phyloP scores from a whole-genome alignment of 2,888 invertebrate genomes.

The Rhingia rostrata region DNA sequence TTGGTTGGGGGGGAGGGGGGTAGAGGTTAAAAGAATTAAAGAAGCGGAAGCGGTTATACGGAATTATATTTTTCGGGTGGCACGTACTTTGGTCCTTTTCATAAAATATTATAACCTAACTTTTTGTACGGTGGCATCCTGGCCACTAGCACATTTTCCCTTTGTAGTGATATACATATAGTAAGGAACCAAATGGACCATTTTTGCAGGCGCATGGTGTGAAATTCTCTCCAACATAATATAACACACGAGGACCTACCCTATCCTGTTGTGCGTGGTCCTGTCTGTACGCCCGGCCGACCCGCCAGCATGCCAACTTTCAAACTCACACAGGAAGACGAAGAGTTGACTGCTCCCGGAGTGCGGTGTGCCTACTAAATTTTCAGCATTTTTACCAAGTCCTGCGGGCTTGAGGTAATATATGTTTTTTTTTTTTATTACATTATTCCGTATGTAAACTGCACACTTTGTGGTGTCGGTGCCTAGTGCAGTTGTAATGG shows the following conservation, averaged over 20 bases:
- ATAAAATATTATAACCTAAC: slow-evolving; percentile 64
- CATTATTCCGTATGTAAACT: slow-evolving; percentile 62
- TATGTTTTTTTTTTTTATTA: slow-evolving; percentile 43
- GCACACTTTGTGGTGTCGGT: slow-evolving; percentile 67
- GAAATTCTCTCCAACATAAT: slow-evolving; percentile 33
- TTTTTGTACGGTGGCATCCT: slow-evolving; percentile 60
- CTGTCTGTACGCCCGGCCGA: no score
- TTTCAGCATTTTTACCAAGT: slow-evolving; percentile 58
- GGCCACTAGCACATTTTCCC: slow-evolving; percentile 57
- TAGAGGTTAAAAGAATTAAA: slow-evolving; percentile 42
- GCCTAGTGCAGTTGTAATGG: slow-evolving; percentile 56
- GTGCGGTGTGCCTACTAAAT: slow-evolving; percentile 64
- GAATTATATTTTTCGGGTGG: slow-evolving; percentile 50
- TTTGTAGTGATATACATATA: neutral
- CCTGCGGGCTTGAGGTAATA: slow-evolving; percentile 23
- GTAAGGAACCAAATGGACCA: neutral
- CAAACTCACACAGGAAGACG: slow-evolving; percentile 42
- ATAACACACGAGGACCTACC: neutral
- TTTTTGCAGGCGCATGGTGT: slow-evolving; percentile 33
- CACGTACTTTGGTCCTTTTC: slow-evolving; percentile 66
- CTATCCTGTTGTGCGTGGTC: no score
- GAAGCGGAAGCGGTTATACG: slow-evolving; percentile 60
- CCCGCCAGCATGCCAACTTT: no score
- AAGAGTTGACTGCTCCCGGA: slow-evolving; percentile 54
- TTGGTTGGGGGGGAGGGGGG: slow-evolving; percentile 10